Conservation (phyloP, 2,888 invertebrate species). For the Hypsopygia costalis region DNA sequence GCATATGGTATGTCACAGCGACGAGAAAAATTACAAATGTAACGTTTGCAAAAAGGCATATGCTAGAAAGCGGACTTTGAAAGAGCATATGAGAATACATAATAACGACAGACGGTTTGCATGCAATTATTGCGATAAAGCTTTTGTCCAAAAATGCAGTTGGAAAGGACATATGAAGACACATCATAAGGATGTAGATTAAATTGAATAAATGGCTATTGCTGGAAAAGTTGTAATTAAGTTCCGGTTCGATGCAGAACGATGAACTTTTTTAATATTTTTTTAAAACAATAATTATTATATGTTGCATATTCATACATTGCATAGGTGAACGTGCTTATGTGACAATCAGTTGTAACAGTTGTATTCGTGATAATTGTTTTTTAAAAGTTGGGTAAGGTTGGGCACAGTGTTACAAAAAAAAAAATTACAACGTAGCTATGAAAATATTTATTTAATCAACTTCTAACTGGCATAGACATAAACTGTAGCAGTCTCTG, state of each 20-base stretch:
- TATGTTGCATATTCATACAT: too few species aligned
- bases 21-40: conserved; percentile 5
- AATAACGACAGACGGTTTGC: conserved; percentile 10
- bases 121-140: conserved; percentile 6
- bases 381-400: too few species aligned
- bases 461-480: conserved; percentile 6
- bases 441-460: conserved; percentile 10
- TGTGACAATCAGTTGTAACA: too few species aligned
- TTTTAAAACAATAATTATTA: too few species aligned
- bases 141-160: conserved; percentile 10
- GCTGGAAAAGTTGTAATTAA: too few species aligned
- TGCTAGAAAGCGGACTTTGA: conserved; percentile 6
- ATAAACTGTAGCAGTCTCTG: conserved; percentile 12
- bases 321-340: too few species aligned
- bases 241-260: too few species aligned
- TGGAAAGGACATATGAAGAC: conserved; percentile 9
- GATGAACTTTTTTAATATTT: too few species aligned
- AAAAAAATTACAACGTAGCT: conserved; percentile 3
- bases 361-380: too few species aligned
- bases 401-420: conserved; percentile 5
- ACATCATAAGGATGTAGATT: conserved; percentile 3
- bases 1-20: conserved; percentile 9
- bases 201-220: neutral
- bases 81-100: conserved; percentile 11
- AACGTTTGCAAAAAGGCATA: conserved; percentile 6